Percentiles rank a stretch among this genome's conserved stretches.
These are phyloP conservation scores for Drosophila santomea DNA, from an alignment of 1,140 invertebrate species.

Conservation along the genomic window DNA sequence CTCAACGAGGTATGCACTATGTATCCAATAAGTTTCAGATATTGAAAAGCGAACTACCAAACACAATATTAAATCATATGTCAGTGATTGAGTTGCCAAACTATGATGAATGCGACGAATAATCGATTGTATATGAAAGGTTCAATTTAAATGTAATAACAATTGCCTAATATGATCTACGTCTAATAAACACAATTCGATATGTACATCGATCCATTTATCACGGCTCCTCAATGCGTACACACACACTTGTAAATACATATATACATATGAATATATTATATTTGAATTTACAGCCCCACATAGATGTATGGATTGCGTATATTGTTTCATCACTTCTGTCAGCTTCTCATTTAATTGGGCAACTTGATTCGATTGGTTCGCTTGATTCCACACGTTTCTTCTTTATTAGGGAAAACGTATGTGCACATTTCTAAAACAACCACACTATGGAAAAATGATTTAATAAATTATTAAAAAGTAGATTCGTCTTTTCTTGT, in stretches of 20 bases:
- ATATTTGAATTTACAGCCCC: slow-evolving; percentile 9
- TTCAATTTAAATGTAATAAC: slow-evolving; percentile 44
- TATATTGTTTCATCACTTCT: slow-evolving; percentile 46
- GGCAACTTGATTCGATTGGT: slow-evolving; percentile 43
- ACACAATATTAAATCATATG: background rate
- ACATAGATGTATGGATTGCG: slow-evolving; percentile 30
- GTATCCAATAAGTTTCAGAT: too few relatives aligned
- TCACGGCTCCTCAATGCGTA: slow-evolving; percentile 7
- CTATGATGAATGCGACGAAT: slow-evolving; percentile 1
- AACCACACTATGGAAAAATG: too few relatives aligned
- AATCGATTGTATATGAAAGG: slow-evolving; percentile 38
- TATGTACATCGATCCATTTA: slow-evolving; percentile 31
- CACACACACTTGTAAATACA: background rate
- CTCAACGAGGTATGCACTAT: too few relatives aligned
- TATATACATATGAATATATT: background rate
- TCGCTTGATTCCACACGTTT: slow-evolving; percentile 16
- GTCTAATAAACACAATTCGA: slow-evolving; percentile 24
- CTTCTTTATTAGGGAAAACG: background rate
- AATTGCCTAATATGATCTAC: slow-evolving; percentile 41
- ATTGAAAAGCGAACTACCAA: too few relatives aligned
- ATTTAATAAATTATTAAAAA: too few relatives aligned
- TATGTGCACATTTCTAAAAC: too few relatives aligned
- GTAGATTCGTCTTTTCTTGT: background rate
- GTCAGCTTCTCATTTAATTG: slow-evolving; percentile 44
- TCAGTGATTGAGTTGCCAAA: slow-evolving; percentile 11